phyloP scores from a whole-genome alignment of 37 sponge, comb jelly and placozoan genomes.

The Spongia lamella region DNA sequence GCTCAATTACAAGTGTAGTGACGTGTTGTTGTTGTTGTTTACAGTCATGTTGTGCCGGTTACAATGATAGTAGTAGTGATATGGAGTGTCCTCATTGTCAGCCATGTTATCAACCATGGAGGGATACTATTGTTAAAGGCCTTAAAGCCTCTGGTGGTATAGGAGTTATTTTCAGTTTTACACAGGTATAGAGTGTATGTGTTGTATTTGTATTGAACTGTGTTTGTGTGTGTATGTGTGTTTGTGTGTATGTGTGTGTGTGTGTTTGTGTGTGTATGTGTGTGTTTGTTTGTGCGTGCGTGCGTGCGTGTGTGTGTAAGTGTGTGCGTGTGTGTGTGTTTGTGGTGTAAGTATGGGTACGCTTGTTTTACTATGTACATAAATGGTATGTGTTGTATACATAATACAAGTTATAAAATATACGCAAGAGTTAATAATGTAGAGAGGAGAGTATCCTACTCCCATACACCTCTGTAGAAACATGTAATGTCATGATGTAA shows the following conservation, averaged over 20 bases:
- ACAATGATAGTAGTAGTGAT: neutral
- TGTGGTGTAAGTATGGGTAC: no score
- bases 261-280: neutral
- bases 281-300: slow-evolving; percentile 2
- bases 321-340: slow-evolving; percentile 1
- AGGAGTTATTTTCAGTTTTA: slow-evolving; percentile 77
- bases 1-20: no score
- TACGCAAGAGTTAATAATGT: no score
- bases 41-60: no score
- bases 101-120: slow-evolving; percentile 49
- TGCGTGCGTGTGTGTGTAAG: neutral
- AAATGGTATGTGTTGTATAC: no score
- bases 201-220: neutral
- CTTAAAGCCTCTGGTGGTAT: slow-evolving; percentile 61
- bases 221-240: neutral
- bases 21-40: no score
- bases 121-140: slow-evolving; percentile 27
- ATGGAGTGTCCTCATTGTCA: slow-evolving; percentile 42
- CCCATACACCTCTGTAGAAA: no score
- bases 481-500: no score
- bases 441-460: no score
- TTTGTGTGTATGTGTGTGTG: slow-evolving; percentile 7
- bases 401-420: no score
- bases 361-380: no score
- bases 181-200: slow-evolving; percentile 43